Evolutionary conservation across 2,888 invertebrate species (phyloP).

Genomic region (Isoperla grammatica): DNA sequence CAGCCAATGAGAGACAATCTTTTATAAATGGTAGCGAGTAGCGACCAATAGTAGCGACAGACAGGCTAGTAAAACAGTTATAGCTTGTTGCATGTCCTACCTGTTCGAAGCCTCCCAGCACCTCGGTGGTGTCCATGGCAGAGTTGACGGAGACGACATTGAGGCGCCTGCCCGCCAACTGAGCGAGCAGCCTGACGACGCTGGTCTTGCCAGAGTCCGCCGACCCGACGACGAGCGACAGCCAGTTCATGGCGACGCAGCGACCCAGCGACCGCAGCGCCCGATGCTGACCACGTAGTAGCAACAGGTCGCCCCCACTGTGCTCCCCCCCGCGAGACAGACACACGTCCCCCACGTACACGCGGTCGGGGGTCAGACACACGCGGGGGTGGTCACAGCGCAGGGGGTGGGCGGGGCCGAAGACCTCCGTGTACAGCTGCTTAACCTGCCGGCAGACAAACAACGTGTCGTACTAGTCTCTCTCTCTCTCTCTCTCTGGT

Average conservation of each 20-base stretch:
- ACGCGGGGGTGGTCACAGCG: conserved; percentile 53
- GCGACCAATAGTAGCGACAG: no score
- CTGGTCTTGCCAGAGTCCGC: conserved; percentile 76
- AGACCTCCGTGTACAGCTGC: conserved; percentile 45
- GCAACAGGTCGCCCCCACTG: conserved; percentile 38
- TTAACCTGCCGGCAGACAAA: conserved; percentile 38
- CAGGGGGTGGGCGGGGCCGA: conserved; percentile 47
- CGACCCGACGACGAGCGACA: conserved; percentile 78
- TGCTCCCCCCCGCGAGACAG: conserved; percentile 45
- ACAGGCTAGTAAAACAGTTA: no score
- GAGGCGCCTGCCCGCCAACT: conserved; percentile 66
- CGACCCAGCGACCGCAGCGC: conserved; percentile 73
- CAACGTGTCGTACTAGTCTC: no score
- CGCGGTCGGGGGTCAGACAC: conserved; percentile 51
- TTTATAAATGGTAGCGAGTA: no score
- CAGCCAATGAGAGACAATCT: no score
- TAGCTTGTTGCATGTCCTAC: conserved; percentile 44
- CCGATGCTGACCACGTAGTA: conserved; percentile 55
- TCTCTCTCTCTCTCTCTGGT: no score
- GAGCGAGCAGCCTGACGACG: conserved; percentile 67
- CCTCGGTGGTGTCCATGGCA: conserved; percentile 90
- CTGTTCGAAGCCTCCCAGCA: conserved; percentile 98
- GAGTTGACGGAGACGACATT: conserved; percentile 77
- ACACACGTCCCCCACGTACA: conserved; percentile 62
- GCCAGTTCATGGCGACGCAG: conserved; percentile 88